Evolutionary conservation across 2,113 vertebrate genomes (phyloP).

Genomic region (Dasyurus viverrinus): DNA sequence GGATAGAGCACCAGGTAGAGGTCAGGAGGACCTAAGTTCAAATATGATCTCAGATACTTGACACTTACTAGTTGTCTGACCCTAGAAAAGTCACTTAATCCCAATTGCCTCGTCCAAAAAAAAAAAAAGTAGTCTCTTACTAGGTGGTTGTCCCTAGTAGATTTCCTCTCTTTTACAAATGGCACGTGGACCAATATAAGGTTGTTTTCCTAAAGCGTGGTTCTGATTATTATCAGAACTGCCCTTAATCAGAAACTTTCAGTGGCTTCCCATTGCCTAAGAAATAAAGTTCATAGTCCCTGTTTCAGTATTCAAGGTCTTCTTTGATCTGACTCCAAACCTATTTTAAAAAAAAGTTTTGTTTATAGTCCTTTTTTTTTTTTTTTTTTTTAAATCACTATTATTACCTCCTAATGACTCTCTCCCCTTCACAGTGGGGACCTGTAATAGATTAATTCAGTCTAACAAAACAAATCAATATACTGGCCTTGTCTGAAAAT

Average conservation of each 20-base stretch:
- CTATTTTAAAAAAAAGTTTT: neutral
- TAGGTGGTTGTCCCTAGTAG: too few relatives aligned
- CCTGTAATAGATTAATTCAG: neutral
- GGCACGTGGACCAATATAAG: neutral
- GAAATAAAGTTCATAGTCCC: neutral
- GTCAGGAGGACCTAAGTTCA: too few relatives aligned
- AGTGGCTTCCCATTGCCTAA: neutral
- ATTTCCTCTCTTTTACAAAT: neutral
- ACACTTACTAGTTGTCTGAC: too few relatives aligned
- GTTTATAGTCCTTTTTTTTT: neutral
- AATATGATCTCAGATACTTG: too few relatives aligned
- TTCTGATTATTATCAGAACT: neutral
- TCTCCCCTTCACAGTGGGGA: neutral
- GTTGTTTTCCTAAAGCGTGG: neutral
- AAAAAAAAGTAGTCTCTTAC: neutral
- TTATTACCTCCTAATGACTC: neutral
- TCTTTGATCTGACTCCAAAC: neutral
- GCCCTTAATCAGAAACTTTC: neutral
- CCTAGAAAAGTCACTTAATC: too few relatives aligned
- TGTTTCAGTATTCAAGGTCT: neutral
- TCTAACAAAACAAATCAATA: neutral
- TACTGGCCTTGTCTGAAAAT: neutral
- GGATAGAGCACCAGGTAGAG: too few relatives aligned
- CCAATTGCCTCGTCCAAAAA: too few relatives aligned
- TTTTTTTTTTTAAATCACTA: neutral